A percentile compares a stretch with the other conserved stretches of the same genome.
Evolutionary conservation across 1,140 invertebrate genomes (phyloP).

Genomic region (Brachionus manjavacas): DNA sequence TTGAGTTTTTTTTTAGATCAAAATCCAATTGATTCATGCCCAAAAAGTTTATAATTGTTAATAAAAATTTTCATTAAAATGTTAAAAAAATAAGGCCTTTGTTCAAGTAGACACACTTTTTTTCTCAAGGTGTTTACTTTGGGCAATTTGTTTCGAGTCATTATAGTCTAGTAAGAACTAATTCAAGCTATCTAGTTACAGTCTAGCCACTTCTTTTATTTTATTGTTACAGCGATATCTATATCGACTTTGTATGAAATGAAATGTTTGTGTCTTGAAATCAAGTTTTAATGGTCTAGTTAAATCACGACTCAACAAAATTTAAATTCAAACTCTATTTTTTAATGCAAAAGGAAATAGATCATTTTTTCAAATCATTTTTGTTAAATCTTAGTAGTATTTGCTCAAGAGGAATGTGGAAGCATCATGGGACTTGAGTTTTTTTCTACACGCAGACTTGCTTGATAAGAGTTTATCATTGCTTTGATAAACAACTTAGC

Average conservation of each 20-base stretch:
- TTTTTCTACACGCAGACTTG: neutral
- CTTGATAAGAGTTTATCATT: neutral
- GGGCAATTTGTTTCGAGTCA: neutral
- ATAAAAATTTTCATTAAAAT: neutral
- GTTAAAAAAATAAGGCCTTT: conserved; percentile 26
- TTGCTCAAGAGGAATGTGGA: neutral
- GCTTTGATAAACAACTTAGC: neutral
- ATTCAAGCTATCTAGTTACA: conserved; percentile 9
- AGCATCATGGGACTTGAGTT: neutral
- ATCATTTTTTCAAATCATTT: too few species aligned
- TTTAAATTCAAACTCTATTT: neutral
- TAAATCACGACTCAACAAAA: neutral
- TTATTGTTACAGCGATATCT: neutral
- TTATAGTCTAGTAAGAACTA: neutral
- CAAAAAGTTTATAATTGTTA: neutral
- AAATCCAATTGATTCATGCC: neutral
- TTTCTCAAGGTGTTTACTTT: conserved; percentile 4
- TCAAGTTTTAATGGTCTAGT: neutral
- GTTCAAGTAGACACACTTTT: conserved; percentile 1
- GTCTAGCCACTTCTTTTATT: conserved; percentile 4
- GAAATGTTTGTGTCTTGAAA: neutral
- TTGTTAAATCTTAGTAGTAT: neutral
- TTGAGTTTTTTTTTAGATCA: neutral
- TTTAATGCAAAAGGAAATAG: neutral
- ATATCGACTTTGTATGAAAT: neutral